Percentiles rank a stretch among this genome's conserved stretches.
Conservation (phyloP, 2,797 vertebrate species). For the Leucoraja ocellata region DNA sequence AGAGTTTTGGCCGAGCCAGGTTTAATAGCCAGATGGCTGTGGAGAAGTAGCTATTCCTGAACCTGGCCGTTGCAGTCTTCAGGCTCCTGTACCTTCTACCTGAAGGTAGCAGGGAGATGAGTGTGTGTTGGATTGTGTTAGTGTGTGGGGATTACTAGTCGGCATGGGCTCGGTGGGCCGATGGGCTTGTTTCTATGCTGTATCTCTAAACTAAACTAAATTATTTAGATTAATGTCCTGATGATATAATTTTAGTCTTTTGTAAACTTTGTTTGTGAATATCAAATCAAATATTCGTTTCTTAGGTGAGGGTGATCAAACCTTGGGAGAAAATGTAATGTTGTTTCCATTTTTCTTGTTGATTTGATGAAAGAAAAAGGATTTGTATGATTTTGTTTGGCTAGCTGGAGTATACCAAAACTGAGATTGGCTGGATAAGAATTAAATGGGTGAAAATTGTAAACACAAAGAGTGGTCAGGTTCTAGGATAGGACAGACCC, state of each 20-base stretch:
- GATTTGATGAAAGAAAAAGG: background rate
- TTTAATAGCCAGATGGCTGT: no score
- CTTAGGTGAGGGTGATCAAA: background rate
- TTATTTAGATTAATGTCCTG: no score
- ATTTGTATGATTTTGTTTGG: background rate
- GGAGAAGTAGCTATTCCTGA: no score
- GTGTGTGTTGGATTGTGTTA: no score
- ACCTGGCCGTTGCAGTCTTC: no score
- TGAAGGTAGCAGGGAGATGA: no score
- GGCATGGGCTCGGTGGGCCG: no score
- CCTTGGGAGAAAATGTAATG: background rate
- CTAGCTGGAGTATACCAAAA: background rate
- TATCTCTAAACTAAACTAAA: no score
- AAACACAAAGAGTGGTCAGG: background rate
- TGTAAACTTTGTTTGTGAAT: background rate
- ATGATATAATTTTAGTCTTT: background rate
- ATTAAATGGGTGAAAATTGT: background rate
- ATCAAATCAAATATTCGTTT: background rate
- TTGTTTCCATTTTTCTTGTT: background rate
- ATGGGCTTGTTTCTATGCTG: no score
- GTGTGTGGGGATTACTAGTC: no score
- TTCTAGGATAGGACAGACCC: background rate
- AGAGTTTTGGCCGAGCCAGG: no score
- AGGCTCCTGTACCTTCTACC: no score
- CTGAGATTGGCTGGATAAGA: background rate